phyloP scores from a whole-genome alignment of 2,888 invertebrate genomes.

The Phengaris arion region DNA sequence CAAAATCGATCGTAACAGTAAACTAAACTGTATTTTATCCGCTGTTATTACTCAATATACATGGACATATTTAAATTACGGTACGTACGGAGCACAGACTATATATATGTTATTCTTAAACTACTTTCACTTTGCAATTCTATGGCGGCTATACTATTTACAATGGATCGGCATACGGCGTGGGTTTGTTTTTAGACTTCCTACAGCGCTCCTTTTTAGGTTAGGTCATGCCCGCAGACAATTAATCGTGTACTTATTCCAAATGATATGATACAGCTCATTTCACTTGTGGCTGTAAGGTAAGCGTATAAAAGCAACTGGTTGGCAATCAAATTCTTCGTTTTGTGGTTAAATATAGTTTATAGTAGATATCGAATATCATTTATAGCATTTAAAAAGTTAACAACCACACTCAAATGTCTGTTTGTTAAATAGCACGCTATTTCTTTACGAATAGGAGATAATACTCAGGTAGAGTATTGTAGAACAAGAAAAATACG shows the following conservation, averaged over 20 bases:
- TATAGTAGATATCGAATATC: conserved; percentile 9
- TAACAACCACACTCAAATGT: background rate
- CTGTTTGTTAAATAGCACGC: background rate
- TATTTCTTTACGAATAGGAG: background rate
- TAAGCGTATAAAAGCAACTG: conserved; percentile 8
- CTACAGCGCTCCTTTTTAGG: conserved; percentile 35
- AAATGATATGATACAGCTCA: background rate
- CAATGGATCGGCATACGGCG: conserved; percentile 37
- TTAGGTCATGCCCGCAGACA: conserved; percentile 24
- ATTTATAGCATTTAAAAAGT: background rate
- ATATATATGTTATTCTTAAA: conserved; percentile 21
- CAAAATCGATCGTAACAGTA: conserved; percentile 16
- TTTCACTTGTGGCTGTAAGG: conserved; percentile 13
- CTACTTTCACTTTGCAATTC: conserved; percentile 33
- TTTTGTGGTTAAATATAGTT: conserved; percentile 16
- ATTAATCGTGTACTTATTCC: background rate
- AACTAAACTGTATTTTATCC: conserved; percentile 23
- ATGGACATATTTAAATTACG: conserved; percentile 25
- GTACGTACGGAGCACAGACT: conserved; percentile 23
- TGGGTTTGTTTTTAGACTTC: conserved; percentile 38
- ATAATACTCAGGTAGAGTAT: background rate
- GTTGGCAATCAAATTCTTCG: conserved; percentile 1
- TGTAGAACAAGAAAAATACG: background rate
- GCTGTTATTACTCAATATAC: conserved; percentile 18
- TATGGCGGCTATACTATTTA: conserved; percentile 32